Base-by-base conservation (phyloP, 92 coral and sea anemone genomes). In the Heliopora coerulea region DNA sequence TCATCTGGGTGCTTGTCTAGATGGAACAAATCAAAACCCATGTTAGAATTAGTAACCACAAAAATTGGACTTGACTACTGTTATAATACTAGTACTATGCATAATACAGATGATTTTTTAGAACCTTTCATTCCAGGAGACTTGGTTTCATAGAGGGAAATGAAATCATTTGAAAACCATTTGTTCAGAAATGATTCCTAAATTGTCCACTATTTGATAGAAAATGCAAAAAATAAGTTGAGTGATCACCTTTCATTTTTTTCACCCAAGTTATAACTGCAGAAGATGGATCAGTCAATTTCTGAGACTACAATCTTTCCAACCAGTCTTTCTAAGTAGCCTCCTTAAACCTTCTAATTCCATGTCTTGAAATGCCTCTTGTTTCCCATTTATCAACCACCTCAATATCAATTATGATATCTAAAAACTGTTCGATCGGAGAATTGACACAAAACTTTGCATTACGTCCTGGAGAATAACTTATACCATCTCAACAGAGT, bases 371-470 rank as follows among this genome's bases (percentile, higher is more conserved):
- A 14, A 54, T 35, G 0, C 83, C 89, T 24, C 78, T 67, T 0
- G 83, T 66, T 68, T 85, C 69, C 32, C 73, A 29, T 80, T 81
- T 81, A 49, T 76, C 72, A 2, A 85, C 85, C 28, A 85, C 78
- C n/a, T 84, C 84, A 9, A 84, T 14, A 54, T 74, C 85, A 21
- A 84, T 39, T 7, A 84, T 68, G 3, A 84, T 70, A 52, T 69
- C 60, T 10, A 80, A 41, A 7, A 29, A 63, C 24, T 79, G 84
- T 25, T 84, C 88, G 82, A 84, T 84, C 4, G 79, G 59, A 10
- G 68, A 49, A 59, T 84, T 79, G 0, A 84, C 88, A 84, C 88
- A 84, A 37, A 63, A 84, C 27, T 84, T 84, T 1, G 88, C 84
- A 74, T 73, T 72, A 49, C 41, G 68, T 8, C 84, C 88, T 0